Percentiles rank a stretch among this genome's conserved stretches.
Conservation (phyloP, 1,140 invertebrate species). For the Homalodisca vitripennis region DNA sequence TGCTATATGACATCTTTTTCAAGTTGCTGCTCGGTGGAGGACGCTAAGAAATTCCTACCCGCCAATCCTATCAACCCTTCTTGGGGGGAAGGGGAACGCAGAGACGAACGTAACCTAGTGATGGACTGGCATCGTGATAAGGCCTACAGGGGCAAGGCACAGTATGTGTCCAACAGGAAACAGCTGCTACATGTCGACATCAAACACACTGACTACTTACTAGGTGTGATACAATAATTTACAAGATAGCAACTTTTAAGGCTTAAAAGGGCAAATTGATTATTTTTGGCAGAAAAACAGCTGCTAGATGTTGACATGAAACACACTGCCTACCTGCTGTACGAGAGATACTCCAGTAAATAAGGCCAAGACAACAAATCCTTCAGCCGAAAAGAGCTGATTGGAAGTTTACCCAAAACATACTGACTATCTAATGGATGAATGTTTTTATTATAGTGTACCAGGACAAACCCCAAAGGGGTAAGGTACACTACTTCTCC, state of each 20-base stretch:
- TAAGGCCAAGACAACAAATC: not conserved
- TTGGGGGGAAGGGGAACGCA: not conserved
- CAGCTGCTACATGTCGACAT: conserved; percentile 48
- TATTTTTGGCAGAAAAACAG: conserved; percentile 47
- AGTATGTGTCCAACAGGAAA: conserved; percentile 44
- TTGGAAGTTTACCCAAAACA: too few species aligned
- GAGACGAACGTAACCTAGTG: conserved; percentile 47
- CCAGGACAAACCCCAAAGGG: too few species aligned
- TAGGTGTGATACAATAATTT: too few species aligned
- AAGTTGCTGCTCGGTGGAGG: conserved; percentile 71
- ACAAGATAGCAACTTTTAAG: too few species aligned
- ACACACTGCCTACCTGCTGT: conserved; percentile 49
- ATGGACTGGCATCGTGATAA: conserved; percentile 48
- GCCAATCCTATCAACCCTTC: conserved; percentile 44
- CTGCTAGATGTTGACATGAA: conserved; percentile 45
- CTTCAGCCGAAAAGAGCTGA: too few species aligned
- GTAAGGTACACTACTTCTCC: too few species aligned
- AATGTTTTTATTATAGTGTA: too few species aligned
- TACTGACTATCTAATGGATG: too few species aligned
- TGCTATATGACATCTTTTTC: too few species aligned
- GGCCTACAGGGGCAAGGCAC: conserved; percentile 34
- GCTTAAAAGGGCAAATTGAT: conserved; percentile 35
- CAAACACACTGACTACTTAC: conserved; percentile 19
- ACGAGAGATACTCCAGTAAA: not conserved
- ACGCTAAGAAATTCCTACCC: conserved; percentile 57